phyloP scores from a whole-genome alignment of 2,888 invertebrate species.

The Silvanus unidentatus region DNA sequence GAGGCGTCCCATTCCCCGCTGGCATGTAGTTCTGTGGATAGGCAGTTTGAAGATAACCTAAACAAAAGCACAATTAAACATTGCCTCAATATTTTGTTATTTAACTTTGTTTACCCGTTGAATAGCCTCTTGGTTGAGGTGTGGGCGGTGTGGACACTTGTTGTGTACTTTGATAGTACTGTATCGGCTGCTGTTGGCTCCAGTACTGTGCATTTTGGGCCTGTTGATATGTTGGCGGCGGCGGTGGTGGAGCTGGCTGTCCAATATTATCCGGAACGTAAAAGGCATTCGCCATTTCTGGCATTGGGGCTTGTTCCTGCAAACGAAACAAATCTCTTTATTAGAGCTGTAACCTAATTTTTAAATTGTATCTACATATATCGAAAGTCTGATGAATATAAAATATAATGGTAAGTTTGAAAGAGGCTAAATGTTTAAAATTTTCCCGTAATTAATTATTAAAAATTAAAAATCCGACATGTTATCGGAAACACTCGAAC shows the following conservation, averaged over 20 bases:
- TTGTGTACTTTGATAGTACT: slow-evolving; percentile 34
- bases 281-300: slow-evolving; percentile 34
- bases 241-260: slow-evolving; percentile 9
- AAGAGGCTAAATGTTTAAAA: no score
- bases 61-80: slow-evolving; percentile 2
- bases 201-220: slow-evolving; percentile 29
- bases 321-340: slow-evolving; percentile 13
- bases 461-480: no score
- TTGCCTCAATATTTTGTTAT: slow-evolving; percentile 21
- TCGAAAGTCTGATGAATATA: no score
- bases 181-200: slow-evolving; percentile 36
- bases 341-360: no score
- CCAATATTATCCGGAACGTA: slow-evolving; percentile 28
- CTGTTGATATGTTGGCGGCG: slow-evolving; percentile 23
- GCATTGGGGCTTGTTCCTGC: slow-evolving; percentile 32
- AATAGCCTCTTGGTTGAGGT: slow-evolving; percentile 23
- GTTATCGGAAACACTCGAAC: no score
- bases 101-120: slow-evolving; percentile 25
- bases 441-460: no score
- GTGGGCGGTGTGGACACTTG: no score
- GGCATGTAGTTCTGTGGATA: slow-evolving; percentile 9
- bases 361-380: no score
- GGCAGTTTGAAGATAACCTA: slow-evolving; percentile 15
- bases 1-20: slow-evolving; percentile 16
- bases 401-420: no score